These are phyloP conservation scores for Thalassarche chlororhynchos DNA, from an alignment of 2,113 vertebrate species.

Conservation along the genomic window DNA sequence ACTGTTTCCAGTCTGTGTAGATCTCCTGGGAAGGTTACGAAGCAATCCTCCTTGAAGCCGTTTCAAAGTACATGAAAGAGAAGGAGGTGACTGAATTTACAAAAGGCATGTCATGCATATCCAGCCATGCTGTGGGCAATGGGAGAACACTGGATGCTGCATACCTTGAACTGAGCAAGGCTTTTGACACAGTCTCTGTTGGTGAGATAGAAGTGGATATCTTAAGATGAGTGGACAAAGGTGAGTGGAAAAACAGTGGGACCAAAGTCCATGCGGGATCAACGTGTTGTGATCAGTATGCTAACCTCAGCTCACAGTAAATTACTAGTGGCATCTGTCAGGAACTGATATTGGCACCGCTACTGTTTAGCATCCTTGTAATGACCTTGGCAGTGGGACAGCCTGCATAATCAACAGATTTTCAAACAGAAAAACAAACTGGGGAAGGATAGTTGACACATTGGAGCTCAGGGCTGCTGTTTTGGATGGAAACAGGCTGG, in stretches of 20 bases:
- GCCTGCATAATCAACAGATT: not conserved
- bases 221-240: not conserved
- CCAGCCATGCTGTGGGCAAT: not conserved
- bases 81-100: not conserved
- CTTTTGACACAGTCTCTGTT: not conserved
- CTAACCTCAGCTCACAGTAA: not conserved
- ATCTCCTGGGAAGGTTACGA: not conserved
- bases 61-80: not conserved
- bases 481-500: not conserved
- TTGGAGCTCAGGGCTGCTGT: not conserved
- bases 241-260: not conserved
- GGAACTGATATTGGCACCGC: not conserved
- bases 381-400: not conserved
- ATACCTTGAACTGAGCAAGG: not conserved
- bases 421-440: not conserved
- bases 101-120: not conserved
- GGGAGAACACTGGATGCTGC: not conserved
- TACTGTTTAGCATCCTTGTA: not conserved
- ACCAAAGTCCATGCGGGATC: not conserved
- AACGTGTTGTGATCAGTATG: fast-evolving
- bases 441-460: not conserved
- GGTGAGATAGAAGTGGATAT: not conserved
- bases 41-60: not conserved
- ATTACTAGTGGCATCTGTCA: not conserved
- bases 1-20: not conserved